Evolutionary conservation across 2,113 vertebrate species (phyloP).

Genomic region (Nothoprocta perdicaria): DNA sequence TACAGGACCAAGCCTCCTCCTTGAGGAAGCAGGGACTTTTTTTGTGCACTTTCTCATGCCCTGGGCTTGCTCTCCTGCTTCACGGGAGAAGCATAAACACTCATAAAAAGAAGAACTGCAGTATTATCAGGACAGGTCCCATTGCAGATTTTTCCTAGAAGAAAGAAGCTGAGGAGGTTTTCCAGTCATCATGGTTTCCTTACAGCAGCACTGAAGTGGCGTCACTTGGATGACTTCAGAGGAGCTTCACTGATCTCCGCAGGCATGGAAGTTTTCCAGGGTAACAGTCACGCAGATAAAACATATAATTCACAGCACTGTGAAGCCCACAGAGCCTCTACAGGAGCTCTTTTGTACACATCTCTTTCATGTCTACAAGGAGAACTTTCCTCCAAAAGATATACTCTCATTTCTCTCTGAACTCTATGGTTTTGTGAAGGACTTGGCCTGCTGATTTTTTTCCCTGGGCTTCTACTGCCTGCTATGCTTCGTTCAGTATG

Average conservation of each 20-base stretch:
- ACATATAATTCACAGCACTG: no score
- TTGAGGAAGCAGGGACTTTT: background rate
- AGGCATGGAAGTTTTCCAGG: background rate
- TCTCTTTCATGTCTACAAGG: background rate
- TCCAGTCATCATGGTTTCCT: background rate
- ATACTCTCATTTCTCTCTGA: background rate
- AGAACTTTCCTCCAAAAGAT: background rate
- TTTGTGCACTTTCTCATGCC: background rate
- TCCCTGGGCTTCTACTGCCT: background rate
- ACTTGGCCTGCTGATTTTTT: background rate
- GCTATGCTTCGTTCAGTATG: background rate
- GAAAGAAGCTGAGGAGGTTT: background rate
- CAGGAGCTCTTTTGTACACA: background rate
- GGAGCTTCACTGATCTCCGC: background rate
- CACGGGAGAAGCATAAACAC: background rate
- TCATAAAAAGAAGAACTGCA: conserved; percentile 15
- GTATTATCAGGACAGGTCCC: background rate
- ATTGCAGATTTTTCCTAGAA: background rate
- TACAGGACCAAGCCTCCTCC: background rate
- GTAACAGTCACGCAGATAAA: background rate
- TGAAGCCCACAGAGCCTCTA: background rate
- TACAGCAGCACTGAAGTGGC: background rate
- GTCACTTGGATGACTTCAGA: background rate
- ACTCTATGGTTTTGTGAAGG: background rate
- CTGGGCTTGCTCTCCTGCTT: background rate